Evolutionary conservation across 2,113 vertebrate genomes (phyloP).

Genomic region (Cyanistes caeruleus): DNA sequence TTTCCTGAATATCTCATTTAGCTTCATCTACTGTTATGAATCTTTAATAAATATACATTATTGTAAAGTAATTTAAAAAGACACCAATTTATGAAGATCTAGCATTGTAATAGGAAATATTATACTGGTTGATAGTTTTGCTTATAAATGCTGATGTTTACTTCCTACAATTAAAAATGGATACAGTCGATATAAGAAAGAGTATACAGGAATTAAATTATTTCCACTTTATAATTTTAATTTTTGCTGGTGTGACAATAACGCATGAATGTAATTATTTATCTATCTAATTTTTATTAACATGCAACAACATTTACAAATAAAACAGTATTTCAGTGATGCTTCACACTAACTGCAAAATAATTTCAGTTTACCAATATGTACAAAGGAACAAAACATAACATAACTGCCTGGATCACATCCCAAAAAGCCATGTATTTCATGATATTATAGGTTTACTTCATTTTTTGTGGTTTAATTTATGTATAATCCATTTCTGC

Average conservation of each 20-base stretch:
- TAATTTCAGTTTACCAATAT: background rate
- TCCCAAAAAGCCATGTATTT: background rate
- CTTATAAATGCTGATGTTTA: background rate
- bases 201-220: background rate
- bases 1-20: background rate
- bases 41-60: background rate
- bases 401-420: rapidly evolving
- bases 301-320: background rate
- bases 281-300: background rate
- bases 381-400: background rate
- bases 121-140: background rate
- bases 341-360: background rate
- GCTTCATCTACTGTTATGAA: background rate
- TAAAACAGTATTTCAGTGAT: background rate
- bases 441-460: background rate
- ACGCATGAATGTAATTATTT: background rate
- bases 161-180: background rate
- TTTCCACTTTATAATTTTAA: background rate
- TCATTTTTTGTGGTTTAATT: background rate
- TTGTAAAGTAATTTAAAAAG: background rate
- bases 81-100: background rate
- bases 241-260: background rate
- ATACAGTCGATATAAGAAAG: background rate
- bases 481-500: background rate
- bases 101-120: background rate